phyloP scores from a whole-genome alignment of 2,888 invertebrate genomes.

The Hoplodrina ambigua region DNA sequence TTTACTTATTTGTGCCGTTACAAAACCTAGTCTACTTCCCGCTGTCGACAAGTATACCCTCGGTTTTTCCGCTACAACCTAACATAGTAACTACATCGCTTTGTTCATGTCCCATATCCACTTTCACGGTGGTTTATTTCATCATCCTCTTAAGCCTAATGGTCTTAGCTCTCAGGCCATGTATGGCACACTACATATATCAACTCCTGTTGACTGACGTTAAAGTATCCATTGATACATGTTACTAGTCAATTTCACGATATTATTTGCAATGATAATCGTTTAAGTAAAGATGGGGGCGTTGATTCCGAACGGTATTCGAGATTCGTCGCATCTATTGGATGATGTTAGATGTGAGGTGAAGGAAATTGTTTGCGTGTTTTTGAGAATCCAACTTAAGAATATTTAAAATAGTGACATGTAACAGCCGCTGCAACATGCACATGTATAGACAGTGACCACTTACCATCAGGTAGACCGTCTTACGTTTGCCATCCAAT shows the following conservation, averaged over 20 bases:
- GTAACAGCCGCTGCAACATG: too few species aligned
- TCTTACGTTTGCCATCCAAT: too few species aligned
- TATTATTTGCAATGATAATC: constrained; percentile 1
- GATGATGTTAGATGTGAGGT: not conserved
- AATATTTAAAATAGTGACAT: too few species aligned
- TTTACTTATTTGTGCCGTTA: too few species aligned
- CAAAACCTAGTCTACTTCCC: too few species aligned
- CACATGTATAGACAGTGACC: too few species aligned
- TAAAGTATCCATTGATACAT: not conserved
- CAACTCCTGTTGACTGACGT: constrained; percentile 1
- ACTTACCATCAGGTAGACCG: too few species aligned
- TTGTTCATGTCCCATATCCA: not conserved
- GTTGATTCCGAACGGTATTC: not conserved
- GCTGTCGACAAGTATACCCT: too few species aligned
- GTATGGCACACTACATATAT: constrained; percentile 8
- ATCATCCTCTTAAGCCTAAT: constrained; percentile 1
- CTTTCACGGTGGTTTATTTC: constrained; percentile 15
- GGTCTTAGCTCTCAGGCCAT: constrained; percentile 8
- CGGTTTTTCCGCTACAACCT: not conserved
- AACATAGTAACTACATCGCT: not conserved
- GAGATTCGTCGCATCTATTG: not conserved
- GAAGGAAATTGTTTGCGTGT: too few species aligned
- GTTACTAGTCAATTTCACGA: constrained; percentile 37
- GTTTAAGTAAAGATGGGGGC: not conserved
- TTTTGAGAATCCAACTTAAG: too few species aligned